Conservation (phyloP, 2,113 vertebrate species). For the Picathartes gymnocephalus region DNA sequence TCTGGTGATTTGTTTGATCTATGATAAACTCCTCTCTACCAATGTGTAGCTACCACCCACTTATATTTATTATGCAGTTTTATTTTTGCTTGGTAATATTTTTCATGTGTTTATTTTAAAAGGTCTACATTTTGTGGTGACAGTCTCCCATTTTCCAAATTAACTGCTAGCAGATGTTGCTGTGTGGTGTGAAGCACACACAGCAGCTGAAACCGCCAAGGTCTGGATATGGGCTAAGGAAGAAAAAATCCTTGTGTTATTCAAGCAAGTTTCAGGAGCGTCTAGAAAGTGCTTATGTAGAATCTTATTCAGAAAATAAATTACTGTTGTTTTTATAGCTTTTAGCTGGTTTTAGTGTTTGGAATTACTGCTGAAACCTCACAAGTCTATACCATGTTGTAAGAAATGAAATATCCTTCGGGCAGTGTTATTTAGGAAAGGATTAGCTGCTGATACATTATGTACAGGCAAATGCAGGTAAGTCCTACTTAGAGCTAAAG, state of each 20-base stretch:
- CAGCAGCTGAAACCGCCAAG: constrained; percentile 46
- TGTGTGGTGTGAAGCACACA: constrained; percentile 43
- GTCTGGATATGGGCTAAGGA: constrained; percentile 42
- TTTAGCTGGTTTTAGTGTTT: constrained; percentile 5
- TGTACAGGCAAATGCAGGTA: neutral
- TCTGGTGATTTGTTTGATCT: constrained; percentile 1
- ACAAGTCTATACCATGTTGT: neutral
- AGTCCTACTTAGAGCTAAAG: neutral
- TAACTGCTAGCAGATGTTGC: constrained; percentile 77
- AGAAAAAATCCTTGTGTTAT: constrained; percentile 28
- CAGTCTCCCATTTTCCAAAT: constrained; percentile 74
- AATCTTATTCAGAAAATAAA: constrained; percentile 51
- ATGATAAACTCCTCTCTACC: neutral
- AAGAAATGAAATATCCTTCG: constrained; percentile 3
- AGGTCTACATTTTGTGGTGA: constrained; percentile 70
- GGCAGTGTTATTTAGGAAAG: neutral
- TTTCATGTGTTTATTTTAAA: constrained; percentile 72
- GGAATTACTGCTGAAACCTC: constrained; percentile 37
- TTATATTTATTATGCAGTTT: constrained; percentile 47
- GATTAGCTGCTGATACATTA: neutral
- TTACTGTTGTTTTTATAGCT: constrained; percentile 18
- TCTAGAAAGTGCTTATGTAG: constrained; percentile 26
- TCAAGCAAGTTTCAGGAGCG: constrained; percentile 29
- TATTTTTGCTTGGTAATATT: constrained; percentile 64
- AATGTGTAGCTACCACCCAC: constrained; percentile 22